Percentiles rank a stretch among this genome's conserved stretches.
These are phyloP conservation scores for Leptoclinus maculatus DNA, from an alignment of 2,797 vertebrate genomes.

Conservation along the genomic window DNA sequence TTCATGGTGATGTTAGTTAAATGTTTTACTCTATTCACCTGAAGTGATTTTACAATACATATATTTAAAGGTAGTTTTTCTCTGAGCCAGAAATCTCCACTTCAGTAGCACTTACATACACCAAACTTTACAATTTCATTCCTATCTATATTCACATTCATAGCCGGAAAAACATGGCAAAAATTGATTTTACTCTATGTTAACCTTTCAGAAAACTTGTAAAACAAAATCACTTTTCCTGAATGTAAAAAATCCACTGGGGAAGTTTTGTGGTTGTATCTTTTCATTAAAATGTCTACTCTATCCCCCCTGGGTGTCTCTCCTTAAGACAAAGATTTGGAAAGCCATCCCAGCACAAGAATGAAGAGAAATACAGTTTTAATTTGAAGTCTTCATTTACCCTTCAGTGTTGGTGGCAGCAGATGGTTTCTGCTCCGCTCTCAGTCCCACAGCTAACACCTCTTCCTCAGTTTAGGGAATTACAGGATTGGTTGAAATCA, in stretches of 20 bases:
- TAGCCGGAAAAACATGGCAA: background rate
- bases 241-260: background rate
- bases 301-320: no score
- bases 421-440: slow-evolving; percentile 69
- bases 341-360: slow-evolving; percentile 20
- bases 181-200: no score
- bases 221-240: background rate
- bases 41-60: no score
- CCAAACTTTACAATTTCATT: no score
- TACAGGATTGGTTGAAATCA: slow-evolving; percentile 66
- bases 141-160: background rate
- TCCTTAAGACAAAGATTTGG: slow-evolving; percentile 24
- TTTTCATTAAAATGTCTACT: no score
- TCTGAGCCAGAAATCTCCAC: no score
- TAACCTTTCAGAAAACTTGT: background rate
- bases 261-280: no score
- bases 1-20: no score
- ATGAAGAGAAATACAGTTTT: slow-evolving; percentile 24
- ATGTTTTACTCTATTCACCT: no score
- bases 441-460: slow-evolving; percentile 63
- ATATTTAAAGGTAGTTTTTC: no score
- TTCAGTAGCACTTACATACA: no score
- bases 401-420: slow-evolving; percentile 55
- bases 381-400: slow-evolving; percentile 69
- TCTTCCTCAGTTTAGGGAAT: slow-evolving; percentile 69